phyloP scores from a whole-genome alignment of 1,140 invertebrate genomes.

The Heterodera carotae region DNA sequence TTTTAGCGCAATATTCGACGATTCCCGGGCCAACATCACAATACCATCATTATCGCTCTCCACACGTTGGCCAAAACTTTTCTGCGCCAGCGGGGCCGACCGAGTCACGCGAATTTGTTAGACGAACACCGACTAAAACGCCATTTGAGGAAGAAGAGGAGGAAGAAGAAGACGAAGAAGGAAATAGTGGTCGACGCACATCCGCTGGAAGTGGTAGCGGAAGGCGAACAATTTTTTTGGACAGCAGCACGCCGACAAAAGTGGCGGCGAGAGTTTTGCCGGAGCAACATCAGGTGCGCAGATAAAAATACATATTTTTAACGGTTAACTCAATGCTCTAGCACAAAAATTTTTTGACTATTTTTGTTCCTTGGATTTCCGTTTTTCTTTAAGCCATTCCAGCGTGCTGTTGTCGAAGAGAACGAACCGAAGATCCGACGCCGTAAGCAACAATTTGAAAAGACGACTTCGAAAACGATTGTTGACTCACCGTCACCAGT shows the following conservation, averaged over 20 bases:
- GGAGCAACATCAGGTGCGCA: background rate
- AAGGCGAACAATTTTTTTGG: background rate
- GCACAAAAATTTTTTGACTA: background rate
- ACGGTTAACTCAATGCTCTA: no score
- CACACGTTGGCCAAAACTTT: no score
- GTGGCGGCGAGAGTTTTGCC: background rate
- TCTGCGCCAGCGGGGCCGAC: no score
- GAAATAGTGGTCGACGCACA: background rate
- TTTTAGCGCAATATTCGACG: no score
- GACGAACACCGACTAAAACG: constrained; percentile 2
- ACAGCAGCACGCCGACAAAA: constrained; percentile 4
- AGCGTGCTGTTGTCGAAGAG: background rate
- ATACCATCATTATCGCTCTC: no score
- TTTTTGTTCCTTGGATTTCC: background rate
- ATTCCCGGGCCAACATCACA: background rate
- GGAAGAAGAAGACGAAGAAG: constrained; percentile 6
- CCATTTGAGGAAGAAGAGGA: constrained; percentile 10
- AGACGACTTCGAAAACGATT: background rate
- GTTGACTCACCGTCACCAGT: background rate
- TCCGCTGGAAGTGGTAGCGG: background rate
- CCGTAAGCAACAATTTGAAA: background rate
- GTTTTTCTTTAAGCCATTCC: background rate
- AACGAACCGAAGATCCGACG: background rate
- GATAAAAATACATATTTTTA: no score
- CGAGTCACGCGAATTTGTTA: background rate